Conservation (phyloP, 1,140 invertebrate species). For the Sipha flava region DNA sequence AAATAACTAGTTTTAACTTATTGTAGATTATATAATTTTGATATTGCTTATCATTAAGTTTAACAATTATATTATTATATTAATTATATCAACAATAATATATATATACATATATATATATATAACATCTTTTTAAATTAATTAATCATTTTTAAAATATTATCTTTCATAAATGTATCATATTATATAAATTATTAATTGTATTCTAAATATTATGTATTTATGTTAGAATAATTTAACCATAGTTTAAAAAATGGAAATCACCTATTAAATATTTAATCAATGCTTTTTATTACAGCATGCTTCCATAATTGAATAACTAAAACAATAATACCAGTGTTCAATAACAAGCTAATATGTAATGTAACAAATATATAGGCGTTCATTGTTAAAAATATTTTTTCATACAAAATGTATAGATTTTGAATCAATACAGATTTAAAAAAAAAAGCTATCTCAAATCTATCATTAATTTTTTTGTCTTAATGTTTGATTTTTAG, state of each 20-base stretch:
- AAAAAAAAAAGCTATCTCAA: no score
- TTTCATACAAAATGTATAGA: background rate
- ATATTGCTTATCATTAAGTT: background rate
- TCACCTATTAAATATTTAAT: background rate
- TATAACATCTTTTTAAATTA: background rate
- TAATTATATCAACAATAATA: background rate
- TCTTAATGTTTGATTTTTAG: slow-evolving; percentile 3
- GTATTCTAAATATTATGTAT: no score
- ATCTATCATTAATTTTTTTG: background rate
- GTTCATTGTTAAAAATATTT: no score
- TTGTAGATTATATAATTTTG: background rate
- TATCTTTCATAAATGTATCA: background rate
- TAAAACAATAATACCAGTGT: background rate
- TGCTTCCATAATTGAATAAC: background rate
- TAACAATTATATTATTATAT: background rate
- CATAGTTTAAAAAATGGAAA: background rate
- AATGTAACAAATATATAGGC: no score
- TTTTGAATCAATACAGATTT: no score
- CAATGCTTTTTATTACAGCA: background rate
- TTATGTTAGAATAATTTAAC: background rate
- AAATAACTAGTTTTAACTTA: background rate
- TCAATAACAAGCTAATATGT: background rate
- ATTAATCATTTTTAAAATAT: background rate
- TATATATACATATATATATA: no score
- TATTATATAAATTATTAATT: background rate